phyloP scores from a whole-genome alignment of 2,888 invertebrate genomes.

The Pheosia tremula region DNA sequence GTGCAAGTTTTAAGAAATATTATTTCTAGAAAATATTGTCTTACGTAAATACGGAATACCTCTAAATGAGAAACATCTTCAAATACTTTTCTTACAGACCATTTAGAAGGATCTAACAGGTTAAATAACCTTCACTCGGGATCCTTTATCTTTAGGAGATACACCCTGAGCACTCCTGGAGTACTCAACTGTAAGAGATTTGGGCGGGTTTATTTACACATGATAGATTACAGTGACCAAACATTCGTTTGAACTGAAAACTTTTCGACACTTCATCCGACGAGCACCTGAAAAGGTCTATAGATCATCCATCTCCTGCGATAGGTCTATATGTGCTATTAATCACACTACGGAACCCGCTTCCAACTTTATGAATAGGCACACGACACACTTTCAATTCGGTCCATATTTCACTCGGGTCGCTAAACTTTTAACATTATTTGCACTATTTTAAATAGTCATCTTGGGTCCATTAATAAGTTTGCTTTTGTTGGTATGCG shows the following conservation, averaged over 20 bases:
- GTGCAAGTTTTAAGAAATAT: background rate
- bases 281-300: background rate
- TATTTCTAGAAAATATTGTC: too few relatives aligned
- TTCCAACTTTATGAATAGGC: slow-evolving; percentile 6
- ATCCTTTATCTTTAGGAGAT: too few relatives aligned
- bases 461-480: background rate
- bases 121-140: too few relatives aligned
- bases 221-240: background rate
- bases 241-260: background rate
- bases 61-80: too few relatives aligned
- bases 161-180: too few relatives aligned
- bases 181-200: too few relatives aligned
- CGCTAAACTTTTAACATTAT: slow-evolving; percentile 3
- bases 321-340: background rate
- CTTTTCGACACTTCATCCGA: background rate
- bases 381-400: background rate
- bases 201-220: too few relatives aligned
- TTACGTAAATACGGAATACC: too few relatives aligned
- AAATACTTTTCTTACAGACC: too few relatives aligned
- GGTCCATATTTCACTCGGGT: slow-evolving; percentile 1
- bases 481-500: background rate
- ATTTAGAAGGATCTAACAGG: too few relatives aligned
- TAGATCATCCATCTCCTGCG: slow-evolving; percentile 1
- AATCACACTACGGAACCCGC: background rate
- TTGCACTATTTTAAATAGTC: slow-evolving; percentile 2